Evolutionary conservation across 2,888 invertebrate species (phyloP).

Genomic region (Campoplex nolae): DNA sequence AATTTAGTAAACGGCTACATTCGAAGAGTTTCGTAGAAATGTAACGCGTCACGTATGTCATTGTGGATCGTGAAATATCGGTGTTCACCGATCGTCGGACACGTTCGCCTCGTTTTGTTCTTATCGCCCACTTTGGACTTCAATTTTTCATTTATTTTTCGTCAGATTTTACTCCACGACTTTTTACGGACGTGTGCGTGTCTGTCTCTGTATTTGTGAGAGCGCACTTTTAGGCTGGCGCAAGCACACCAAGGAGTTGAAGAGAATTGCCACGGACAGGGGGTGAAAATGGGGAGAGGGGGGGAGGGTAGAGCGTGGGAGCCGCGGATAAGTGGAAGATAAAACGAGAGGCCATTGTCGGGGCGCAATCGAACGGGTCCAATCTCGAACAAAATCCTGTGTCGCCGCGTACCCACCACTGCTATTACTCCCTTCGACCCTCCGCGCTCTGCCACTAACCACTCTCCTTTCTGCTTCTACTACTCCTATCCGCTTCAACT

Average conservation of each 20-base stretch:
- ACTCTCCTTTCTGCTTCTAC: conserved; percentile 37
- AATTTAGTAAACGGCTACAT: not conserved
- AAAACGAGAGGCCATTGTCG: conserved; percentile 72
- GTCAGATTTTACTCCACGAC: conserved; percentile 1
- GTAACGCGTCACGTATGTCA: conserved; percentile 15
- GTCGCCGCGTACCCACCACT: conserved; percentile 60
- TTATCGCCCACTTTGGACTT: conserved; percentile 37
- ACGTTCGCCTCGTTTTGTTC: conserved; percentile 31
- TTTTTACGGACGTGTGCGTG: not conserved
- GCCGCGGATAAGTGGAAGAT: conserved; percentile 65
- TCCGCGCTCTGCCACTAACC: conserved; percentile 42
- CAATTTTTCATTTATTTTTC: conserved; percentile 46
- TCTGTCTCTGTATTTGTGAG: not conserved
- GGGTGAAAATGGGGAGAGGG: conserved; percentile 10
- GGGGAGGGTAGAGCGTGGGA: conserved; percentile 10
- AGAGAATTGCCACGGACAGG: conserved; percentile 48
- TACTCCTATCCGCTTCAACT: conserved; percentile 56
- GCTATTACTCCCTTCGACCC: conserved; percentile 52
- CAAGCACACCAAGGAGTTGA: conserved; percentile 23
- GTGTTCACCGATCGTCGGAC: conserved; percentile 20
- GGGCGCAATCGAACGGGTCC: conserved; percentile 69
- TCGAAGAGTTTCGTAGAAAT: not conserved
- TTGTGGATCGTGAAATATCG: conserved; percentile 6
- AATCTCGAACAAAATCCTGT: conserved; percentile 68
- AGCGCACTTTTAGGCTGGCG: conserved; percentile 40